These are phyloP conservation scores for Protobothrops mucrosquamatus DNA, from an alignment of 2,113 vertebrate genomes.

Conservation along the genomic window DNA sequence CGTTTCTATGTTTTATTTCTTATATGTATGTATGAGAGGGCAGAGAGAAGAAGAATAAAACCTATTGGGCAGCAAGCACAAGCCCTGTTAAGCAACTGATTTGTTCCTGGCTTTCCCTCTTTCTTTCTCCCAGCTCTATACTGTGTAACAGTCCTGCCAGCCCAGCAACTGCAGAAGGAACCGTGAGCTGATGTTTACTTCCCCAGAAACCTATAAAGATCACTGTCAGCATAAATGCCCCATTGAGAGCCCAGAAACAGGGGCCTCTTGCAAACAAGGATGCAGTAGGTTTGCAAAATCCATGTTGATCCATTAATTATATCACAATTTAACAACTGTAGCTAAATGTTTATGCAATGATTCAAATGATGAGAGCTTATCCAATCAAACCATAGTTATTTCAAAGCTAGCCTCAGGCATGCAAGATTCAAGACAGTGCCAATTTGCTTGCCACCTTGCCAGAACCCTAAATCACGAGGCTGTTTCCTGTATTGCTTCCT, in stretches of 20 bases:
- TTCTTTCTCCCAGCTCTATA: not conserved
- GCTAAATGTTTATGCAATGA: slow-evolving; percentile 8
- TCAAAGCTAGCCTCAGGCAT: not conserved
- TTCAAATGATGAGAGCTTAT: slow-evolving; percentile 1
- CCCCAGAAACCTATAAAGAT: slow-evolving; percentile 14
- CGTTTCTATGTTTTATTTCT: not conserved
- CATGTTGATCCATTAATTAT: slow-evolving; percentile 28
- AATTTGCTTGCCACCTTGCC: not conserved
- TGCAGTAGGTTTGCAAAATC: slow-evolving; percentile 10
- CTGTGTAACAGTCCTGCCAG: not conserved
- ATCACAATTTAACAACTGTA: slow-evolving; percentile 20
- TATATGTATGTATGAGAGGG: not conserved
- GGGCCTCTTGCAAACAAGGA: slow-evolving; percentile 15
- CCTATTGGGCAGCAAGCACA: not conserved
- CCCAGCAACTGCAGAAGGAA: slow-evolving; percentile 16
- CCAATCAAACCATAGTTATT: not conserved
- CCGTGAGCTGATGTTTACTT: not conserved
- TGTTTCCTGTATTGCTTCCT: not conserved
- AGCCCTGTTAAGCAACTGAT: not conserved
- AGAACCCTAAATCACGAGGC: not conserved
- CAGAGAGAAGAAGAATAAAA: not conserved
- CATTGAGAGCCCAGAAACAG: not conserved
- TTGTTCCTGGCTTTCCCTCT: not conserved
- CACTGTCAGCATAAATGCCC: not conserved
- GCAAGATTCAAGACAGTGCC: not conserved